Percentiles rank a stretch among this genome's conserved stretches.
Evolutionary conservation across 1,140 invertebrate genomes (phyloP).

Genomic region (Cyrtorhinus lividipennis): DNA sequence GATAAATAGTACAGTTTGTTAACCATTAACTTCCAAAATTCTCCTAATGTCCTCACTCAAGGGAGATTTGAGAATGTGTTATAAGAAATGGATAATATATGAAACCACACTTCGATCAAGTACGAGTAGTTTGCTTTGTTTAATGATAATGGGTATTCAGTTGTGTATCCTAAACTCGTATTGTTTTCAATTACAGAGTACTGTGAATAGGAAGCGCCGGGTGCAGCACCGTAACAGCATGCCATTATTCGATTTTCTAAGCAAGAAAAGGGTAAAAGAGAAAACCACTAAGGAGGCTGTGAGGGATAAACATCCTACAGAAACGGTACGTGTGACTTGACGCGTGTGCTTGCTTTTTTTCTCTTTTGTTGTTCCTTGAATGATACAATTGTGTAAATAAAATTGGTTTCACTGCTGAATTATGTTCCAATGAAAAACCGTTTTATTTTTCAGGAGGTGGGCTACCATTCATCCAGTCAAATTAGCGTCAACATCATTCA

Average conservation of each 20-base stretch:
- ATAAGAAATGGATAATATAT: no score
- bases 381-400: background rate
- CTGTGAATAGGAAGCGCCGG: background rate
- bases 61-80: no score
- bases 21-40: no score
- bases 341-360: background rate
- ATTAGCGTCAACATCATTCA: conserved; percentile 1
- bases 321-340: background rate
- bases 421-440: background rate
- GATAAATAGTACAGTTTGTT: no score
- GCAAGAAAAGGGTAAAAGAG: background rate
- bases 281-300: background rate
- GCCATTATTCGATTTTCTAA: conserved; percentile 5
- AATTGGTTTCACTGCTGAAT: no score
- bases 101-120: no score
- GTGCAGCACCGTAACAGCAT: background rate
- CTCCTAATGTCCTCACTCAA: no score
- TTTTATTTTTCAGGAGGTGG: background rate
- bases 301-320: background rate
- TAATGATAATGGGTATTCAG: no score
- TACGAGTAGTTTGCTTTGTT: no score
- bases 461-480: background rate
- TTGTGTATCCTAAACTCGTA: no score
- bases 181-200: no score
- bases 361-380: background rate